A percentile compares a stretch with the other conserved stretches of the same genome.
Evolutionary conservation across 2,113 vertebrate genomes (phyloP).

Genomic region (Centropus bengalensis): DNA sequence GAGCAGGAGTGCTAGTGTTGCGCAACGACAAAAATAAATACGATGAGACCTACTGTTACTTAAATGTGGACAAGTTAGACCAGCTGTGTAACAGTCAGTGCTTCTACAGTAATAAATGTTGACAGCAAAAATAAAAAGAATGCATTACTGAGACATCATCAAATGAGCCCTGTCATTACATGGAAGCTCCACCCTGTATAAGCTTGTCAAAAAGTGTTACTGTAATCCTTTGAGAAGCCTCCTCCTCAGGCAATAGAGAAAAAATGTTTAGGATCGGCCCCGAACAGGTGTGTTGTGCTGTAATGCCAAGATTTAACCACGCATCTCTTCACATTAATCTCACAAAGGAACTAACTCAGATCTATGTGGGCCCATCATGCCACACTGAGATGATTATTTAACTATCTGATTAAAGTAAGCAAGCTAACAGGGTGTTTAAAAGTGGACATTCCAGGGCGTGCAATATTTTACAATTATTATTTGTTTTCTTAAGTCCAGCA

Average conservation of each 20-base stretch:
- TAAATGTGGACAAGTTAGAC: slow-evolving; percentile 74
- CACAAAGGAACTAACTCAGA: slow-evolving; percentile 67
- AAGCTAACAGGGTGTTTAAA: slow-evolving; percentile 58
- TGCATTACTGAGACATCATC: slow-evolving; percentile 76
- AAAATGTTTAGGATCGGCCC: slow-evolving; percentile 64
- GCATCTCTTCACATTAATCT: slow-evolving; percentile 77
- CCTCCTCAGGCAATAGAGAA: slow-evolving; percentile 75
- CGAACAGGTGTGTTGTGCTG: slow-evolving; percentile 78
- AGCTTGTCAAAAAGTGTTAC: slow-evolving; percentile 89
- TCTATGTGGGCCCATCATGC: slow-evolving; percentile 63
- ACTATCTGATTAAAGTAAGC: slow-evolving; percentile 55
- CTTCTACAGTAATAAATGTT: slow-evolving; percentile 79
- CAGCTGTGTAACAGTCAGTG: slow-evolving; percentile 75
- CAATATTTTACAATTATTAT: slow-evolving; percentile 54
- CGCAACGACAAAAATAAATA: slow-evolving; percentile 70
- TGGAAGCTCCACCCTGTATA: slow-evolving; percentile 77
- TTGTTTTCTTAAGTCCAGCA: slow-evolving; percentile 48
- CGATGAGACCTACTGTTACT: slow-evolving; percentile 62
- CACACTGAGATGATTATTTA: slow-evolving; percentile 68
- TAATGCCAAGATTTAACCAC: slow-evolving; percentile 70
- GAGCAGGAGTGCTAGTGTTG: slow-evolving; percentile 54
- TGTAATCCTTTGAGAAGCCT: slow-evolving; percentile 84
- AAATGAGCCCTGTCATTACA: slow-evolving; percentile 76
- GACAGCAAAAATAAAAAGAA: slow-evolving; percentile 82
- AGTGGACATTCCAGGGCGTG: slow-evolving; percentile 41